Conservation (phyloP, 2,797 vertebrate species). For the Falco peregrinus region DNA sequence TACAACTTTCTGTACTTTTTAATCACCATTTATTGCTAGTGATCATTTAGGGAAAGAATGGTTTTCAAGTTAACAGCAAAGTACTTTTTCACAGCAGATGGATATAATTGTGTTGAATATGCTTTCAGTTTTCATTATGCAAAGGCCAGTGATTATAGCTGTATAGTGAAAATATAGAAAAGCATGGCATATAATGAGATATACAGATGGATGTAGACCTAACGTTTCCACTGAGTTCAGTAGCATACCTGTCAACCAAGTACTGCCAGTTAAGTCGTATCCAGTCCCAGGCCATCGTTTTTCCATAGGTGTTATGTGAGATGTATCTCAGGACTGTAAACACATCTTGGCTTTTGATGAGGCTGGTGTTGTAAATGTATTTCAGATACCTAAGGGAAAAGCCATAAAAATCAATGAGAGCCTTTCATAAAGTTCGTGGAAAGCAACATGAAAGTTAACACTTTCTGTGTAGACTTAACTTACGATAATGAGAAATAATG, state of each 20-base stretch:
- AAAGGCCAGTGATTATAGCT: not conserved
- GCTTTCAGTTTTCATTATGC: not conserved
- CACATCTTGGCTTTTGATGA: slow-evolving; percentile 92
- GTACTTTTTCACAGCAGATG: not conserved
- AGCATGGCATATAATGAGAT: not conserved
- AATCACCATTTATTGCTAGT: not conserved
- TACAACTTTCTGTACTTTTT: not conserved
- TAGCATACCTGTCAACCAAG: slow-evolving; percentile 85
- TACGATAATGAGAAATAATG: not conserved
- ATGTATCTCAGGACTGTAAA: slow-evolving; percentile 92
- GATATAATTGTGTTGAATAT: not conserved
- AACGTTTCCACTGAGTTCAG: not conserved
- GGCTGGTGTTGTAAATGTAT: slow-evolving; percentile 77
- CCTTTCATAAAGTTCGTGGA: not conserved
- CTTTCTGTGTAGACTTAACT: not conserved
- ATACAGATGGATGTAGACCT: not conserved
- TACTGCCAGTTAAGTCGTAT: slow-evolving; percentile 94
- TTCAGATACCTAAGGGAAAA: slow-evolving; percentile 79
- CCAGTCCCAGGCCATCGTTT: slow-evolving; percentile 96
- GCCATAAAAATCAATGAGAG: not conserved
- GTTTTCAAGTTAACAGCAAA: not conserved
- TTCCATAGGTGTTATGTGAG: slow-evolving; percentile 86
- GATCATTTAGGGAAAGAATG: not conserved
- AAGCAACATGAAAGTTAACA: not conserved
- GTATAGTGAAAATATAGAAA: not conserved